These are phyloP conservation scores for Azorinus chamasolen DNA, from an alignment of 2,888 invertebrate genomes.

Conservation along the genomic window DNA sequence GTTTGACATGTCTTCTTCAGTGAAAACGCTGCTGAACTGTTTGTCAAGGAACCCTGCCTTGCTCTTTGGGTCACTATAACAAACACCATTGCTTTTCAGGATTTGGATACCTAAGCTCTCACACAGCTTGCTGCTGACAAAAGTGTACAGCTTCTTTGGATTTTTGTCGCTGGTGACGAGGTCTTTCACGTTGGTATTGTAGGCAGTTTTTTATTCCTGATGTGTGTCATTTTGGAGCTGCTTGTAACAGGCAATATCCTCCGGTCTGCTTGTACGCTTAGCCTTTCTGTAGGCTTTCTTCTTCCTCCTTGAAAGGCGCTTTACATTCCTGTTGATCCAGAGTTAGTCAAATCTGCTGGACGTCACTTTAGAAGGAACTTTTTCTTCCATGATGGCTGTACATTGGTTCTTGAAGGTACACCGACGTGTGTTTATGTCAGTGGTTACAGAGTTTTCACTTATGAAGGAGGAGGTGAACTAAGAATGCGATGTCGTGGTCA, in stretches of 20 bases:
- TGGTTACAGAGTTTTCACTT: too few relatives aligned
- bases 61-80: not conserved
- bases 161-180: too few relatives aligned
- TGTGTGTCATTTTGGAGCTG: too few relatives aligned
- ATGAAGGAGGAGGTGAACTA: too few relatives aligned
- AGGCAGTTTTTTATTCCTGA: not conserved
- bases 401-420: constrained; percentile 1
- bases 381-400: constrained; percentile 5
- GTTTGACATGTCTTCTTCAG: not conserved
- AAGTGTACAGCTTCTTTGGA: constrained; percentile 15
- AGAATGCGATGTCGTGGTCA: too few relatives aligned
- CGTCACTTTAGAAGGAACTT: not conserved
- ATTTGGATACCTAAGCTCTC: not conserved
- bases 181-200: too few relatives aligned
- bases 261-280: not conserved
- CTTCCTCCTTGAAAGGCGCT: constrained; percentile 7
- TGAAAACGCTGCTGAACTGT: not conserved
- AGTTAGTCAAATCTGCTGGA: too few relatives aligned
- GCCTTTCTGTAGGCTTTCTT: constrained; percentile 12
- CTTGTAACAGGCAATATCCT: constrained; percentile 1
- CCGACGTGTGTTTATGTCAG: too few relatives aligned
- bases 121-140: constrained; percentile 15
- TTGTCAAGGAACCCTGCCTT: constrained; percentile 18
- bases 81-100: constrained; percentile 12
- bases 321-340: constrained; percentile 5